These are phyloP conservation scores for Riparia riparia DNA, from an alignment of 2,113 vertebrate species.

Conservation along the genomic window DNA sequence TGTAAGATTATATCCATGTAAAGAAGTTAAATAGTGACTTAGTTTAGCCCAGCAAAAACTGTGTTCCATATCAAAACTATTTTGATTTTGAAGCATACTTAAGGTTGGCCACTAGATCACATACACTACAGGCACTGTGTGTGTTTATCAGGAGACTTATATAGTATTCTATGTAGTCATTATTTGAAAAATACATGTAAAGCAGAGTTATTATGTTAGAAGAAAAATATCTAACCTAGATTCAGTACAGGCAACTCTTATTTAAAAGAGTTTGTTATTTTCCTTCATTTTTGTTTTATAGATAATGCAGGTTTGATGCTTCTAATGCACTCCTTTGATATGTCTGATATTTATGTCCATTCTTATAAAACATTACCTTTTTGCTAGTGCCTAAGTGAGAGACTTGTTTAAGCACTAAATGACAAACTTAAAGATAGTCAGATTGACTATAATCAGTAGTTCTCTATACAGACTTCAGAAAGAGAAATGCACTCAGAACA, in stretches of 20 bases:
- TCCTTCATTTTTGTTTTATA: neutral
- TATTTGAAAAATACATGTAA: neutral
- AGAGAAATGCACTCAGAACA: neutral
- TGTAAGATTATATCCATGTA: neutral
- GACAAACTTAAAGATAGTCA: neutral
- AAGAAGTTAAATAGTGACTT: neutral
- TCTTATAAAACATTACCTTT: neutral
- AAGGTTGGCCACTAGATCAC: neutral
- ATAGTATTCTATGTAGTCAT: neutral
- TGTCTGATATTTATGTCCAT: neutral
- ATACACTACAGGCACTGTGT: neutral
- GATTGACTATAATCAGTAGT: neutral
- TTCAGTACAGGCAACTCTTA: neutral
- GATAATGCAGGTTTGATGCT: neutral
- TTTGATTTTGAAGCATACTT: neutral
- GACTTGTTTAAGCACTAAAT: neutral
- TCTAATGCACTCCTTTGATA: neutral
- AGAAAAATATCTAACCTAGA: neutral
- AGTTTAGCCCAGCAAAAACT: neutral
- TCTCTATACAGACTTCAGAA: neutral
- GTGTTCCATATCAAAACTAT: neutral
- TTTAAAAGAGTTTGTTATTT: neutral
- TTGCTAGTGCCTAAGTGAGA: neutral
- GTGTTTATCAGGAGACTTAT: neutral
- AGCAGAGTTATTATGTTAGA: neutral